These are phyloP conservation scores for Ypsolopha sequella DNA, from an alignment of 2,888 invertebrate species.

Conservation along the genomic window DNA sequence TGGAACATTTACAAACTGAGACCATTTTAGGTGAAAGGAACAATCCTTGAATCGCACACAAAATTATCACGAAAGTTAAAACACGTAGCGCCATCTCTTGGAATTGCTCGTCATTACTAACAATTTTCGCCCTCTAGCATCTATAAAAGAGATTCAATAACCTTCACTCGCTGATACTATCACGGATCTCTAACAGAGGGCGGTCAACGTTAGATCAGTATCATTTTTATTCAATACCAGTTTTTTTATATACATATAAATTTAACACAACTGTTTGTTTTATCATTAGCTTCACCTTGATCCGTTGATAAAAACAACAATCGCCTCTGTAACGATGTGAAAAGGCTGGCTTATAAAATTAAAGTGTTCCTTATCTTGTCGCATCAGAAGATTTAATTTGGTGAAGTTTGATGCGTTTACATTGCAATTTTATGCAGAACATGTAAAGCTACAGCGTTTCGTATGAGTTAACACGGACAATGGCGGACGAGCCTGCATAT, in stretches of 20 bases:
- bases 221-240: not conserved
- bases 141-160: no score
- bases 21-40: not conserved
- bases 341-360: not conserved
- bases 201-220: not conserved
- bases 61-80: not conserved
- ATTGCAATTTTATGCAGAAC: slow-evolving; percentile 44
- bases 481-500: slow-evolving; percentile 48
- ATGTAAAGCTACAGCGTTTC: slow-evolving; percentile 52
- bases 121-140: no score
- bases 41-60: not conserved
- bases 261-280: not conserved
- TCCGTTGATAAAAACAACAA: not conserved
- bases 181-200: not conserved
- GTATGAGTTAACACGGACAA: slow-evolving; percentile 58
- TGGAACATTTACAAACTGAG: not conserved
- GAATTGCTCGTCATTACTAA: not conserved
- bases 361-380: not conserved
- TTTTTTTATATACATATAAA: not conserved
- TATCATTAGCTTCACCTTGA: not conserved
- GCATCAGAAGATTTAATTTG: slow-evolving; percentile 1
- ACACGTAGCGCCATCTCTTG: not conserved
- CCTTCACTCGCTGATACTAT: not conserved
- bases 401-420: not conserved
- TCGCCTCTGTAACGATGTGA: slow-evolving; percentile 2